Evolutionary conservation across 1,140 invertebrate species (phyloP).

Genomic region (Megathymus violae): DNA sequence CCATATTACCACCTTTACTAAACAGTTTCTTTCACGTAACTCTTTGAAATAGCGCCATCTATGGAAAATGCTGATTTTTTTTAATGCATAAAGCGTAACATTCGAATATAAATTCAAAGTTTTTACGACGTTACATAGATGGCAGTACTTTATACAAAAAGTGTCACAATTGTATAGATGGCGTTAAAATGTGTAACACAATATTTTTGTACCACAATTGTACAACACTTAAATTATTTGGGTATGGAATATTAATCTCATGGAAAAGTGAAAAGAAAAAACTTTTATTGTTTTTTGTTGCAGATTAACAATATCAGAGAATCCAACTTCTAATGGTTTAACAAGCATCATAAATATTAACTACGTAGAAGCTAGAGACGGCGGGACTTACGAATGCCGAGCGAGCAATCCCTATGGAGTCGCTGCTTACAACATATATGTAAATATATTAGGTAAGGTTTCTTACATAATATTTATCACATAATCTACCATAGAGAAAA

Average conservation of each 20-base stretch:
- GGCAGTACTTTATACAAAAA: neutral
- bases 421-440: constrained; percentile 90
- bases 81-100: too few species aligned
- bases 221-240: too few species aligned
- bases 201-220: too few species aligned
- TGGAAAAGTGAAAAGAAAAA: too few species aligned
- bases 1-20: too few species aligned
- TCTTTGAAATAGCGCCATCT: neutral
- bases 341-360: constrained; percentile 85
- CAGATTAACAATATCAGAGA: constrained; percentile 85
- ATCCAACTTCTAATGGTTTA: constrained; percentile 84
- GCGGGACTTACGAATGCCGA: constrained; percentile 92
- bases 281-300: constrained; percentile 36
- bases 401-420: constrained; percentile 93
- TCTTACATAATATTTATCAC: too few species aligned
- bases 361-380: constrained; percentile 88
- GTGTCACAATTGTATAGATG: constrained; percentile 1
- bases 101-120: constrained; percentile 2
- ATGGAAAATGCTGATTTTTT: neutral
- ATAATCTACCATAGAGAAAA: too few species aligned
- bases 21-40: too few species aligned
- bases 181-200: too few species aligned
- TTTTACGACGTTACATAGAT: neutral
- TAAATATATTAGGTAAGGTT: constrained; percentile 82
- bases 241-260: too few species aligned